phyloP scores from a whole-genome alignment of 2,888 invertebrate species.

The Bombylius major region DNA sequence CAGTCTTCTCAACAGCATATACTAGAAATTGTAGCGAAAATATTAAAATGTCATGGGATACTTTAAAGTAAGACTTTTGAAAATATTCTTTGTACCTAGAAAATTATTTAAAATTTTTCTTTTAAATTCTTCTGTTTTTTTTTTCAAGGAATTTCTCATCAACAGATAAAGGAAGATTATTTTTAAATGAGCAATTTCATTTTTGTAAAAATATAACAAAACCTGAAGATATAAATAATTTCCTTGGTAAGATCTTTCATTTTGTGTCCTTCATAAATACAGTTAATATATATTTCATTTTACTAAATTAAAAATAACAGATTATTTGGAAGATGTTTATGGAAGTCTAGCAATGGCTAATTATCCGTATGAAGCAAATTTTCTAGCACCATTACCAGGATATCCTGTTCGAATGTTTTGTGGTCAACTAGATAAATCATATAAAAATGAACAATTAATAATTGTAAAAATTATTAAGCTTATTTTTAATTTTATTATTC shows the following conservation, averaged over 20 bases:
- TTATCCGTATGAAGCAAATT: constrained; percentile 81
- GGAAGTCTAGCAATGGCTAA: constrained; percentile 84
- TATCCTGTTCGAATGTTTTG: constrained; percentile 64
- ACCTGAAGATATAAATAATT: constrained; percentile 38
- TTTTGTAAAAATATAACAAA: constrained; percentile 59
- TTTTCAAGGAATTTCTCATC: constrained; percentile 38
- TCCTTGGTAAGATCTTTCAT: constrained; percentile 14
- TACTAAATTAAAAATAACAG: constrained; percentile 15
- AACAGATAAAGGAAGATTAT: constrained; percentile 52
- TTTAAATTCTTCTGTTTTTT: background rate
- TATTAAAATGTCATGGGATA: constrained; percentile 66
- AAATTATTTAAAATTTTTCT: constrained; percentile 2
- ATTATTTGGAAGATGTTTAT: constrained; percentile 61
- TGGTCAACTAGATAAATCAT: constrained; percentile 35
- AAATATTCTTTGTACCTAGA: too few relatives aligned
- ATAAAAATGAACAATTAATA: constrained; percentile 13
- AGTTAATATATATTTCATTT: background rate
- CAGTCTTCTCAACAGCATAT: constrained; percentile 46
- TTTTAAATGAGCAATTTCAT: constrained; percentile 59
- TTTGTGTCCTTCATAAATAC: background rate
- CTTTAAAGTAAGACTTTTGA: constrained; percentile 47
- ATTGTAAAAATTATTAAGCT: constrained; percentile 5
- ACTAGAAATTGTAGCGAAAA: constrained; percentile 50
- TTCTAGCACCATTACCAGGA: constrained; percentile 70
- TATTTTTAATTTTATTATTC: background rate